A percentile compares a stretch with the other conserved stretches of the same genome.
Evolutionary conservation across 2,888 invertebrate genomes (phyloP).

Genomic region (Troglohyphantes excavatus): DNA sequence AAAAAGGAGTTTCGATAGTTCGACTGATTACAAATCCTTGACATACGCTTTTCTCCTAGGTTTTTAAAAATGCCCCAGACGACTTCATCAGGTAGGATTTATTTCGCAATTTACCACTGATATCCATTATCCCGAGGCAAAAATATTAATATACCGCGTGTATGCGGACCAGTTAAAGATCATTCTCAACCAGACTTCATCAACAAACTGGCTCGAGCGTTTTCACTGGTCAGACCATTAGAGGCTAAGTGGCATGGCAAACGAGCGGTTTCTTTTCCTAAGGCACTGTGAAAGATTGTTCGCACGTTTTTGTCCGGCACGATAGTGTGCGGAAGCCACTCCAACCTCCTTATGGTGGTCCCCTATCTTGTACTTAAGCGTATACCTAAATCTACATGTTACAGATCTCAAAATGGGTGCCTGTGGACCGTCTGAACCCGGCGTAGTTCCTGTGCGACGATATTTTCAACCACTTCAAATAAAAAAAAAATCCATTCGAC

Average conservation of each 20-base stretch:
- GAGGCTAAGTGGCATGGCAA: neutral
- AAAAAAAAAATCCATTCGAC: too few relatives aligned
- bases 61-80: neutral
- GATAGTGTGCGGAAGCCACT: too few relatives aligned
- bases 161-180: neutral
- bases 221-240: neutral
- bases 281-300: neutral
- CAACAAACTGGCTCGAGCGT: neutral
- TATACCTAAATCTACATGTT: neutral
- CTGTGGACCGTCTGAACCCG: neutral
- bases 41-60: neutral
- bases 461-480: too few relatives aligned
- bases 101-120: neutral
- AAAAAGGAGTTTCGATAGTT: neutral
- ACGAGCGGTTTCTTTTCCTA: neutral
- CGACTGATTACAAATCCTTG: neutral
- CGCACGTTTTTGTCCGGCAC: too few relatives aligned
- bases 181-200: neutral
- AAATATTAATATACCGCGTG: too few relatives aligned
- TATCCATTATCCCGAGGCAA: neutral
- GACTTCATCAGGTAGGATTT: neutral
- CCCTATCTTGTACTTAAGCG: too few relatives aligned
- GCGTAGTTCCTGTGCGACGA: too few relatives aligned
- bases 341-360: too few relatives aligned
- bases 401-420: neutral